A percentile compares a stretch with the other conserved stretches of the same genome.
Conservation (phyloP, 2,888 invertebrate species). For the Rhyacophila evoluta region DNA sequence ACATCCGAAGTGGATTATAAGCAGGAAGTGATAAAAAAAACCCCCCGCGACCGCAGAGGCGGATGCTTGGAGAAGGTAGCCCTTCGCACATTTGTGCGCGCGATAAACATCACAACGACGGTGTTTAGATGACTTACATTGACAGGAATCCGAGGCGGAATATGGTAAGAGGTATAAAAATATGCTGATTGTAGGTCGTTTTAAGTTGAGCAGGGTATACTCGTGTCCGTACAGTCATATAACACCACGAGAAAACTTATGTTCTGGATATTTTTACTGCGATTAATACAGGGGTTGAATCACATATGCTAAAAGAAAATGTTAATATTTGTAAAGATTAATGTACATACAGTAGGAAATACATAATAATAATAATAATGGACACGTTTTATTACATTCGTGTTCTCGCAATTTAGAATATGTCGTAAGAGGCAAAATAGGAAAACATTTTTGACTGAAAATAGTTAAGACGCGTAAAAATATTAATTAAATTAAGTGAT, state of each 20-base stretch:
- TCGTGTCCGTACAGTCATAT: too few species aligned
- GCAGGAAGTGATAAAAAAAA: conserved; percentile 49
- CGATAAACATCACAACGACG: neutral
- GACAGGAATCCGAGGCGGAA: neutral
- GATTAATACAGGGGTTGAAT: neutral
- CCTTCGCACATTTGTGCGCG: conserved; percentile 1
- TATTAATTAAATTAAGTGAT: too few species aligned
- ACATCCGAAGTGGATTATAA: conserved; percentile 53
- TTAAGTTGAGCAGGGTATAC: neutral
- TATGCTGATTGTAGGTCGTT: conserved; percentile 3
- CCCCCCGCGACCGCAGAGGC: conserved; percentile 34
- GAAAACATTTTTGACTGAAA: too few species aligned
- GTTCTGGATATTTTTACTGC: neutral
- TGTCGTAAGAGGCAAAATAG: too few species aligned
- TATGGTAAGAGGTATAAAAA: neutral
- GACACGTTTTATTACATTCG: too few species aligned
- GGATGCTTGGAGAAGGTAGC: neutral
- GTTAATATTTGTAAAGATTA: too few species aligned
- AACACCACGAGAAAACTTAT: neutral
- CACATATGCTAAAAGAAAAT: too few species aligned
- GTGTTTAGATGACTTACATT: neutral
- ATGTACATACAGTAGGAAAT: too few species aligned
- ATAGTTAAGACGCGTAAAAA: too few species aligned
- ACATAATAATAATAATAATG: too few species aligned
- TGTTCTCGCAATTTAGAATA: too few species aligned